Conservation (phyloP, 1,140 invertebrate genomes). For the Tetramorium simillimum region DNA sequence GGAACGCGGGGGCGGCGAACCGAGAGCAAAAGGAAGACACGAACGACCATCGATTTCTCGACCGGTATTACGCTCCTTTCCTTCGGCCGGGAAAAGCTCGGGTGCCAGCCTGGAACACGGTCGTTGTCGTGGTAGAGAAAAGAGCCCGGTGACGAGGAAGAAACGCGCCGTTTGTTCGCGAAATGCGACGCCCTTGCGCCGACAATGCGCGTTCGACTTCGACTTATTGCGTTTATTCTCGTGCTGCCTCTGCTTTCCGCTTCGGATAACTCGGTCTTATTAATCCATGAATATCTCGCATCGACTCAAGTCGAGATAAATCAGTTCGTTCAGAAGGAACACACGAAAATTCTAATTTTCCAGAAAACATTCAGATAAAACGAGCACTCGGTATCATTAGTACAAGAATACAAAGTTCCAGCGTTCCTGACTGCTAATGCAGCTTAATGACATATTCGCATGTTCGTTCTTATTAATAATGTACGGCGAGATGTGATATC, state of each 20-base stretch:
- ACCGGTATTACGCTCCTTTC: slow-evolving; percentile 73
- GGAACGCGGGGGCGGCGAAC: slow-evolving; percentile 17
- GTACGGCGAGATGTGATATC: not conserved
- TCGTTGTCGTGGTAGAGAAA: slow-evolving; percentile 34
- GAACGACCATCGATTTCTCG: slow-evolving; percentile 76
- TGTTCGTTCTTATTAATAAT: slow-evolving; percentile 4
- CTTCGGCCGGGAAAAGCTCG: slow-evolving; percentile 68
- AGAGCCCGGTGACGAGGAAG: slow-evolving; percentile 4
- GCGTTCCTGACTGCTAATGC: not conserved
- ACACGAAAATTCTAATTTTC: not conserved
- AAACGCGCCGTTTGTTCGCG: slow-evolving; percentile 37
- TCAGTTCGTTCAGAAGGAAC: not conserved
- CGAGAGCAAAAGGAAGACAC: slow-evolving; percentile 56
- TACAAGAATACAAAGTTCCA: not conserved
- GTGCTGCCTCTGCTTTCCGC: not conserved
- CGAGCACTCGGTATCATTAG: not conserved
- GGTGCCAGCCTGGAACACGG: slow-evolving; percentile 40
- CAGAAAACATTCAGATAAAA: not conserved
- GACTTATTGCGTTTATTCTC: slow-evolving; percentile 46
- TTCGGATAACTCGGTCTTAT: slow-evolving; percentile 14
- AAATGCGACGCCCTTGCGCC: slow-evolving; percentile 35
- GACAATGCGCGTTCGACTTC: slow-evolving; percentile 23
- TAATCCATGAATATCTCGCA: slow-evolving; percentile 27
- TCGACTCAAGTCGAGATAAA: not conserved
- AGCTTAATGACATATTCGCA: not conserved